A percentile compares a stretch with the other conserved stretches of the same genome.
Evolutionary conservation across 2,113 vertebrate species (phyloP).

Genomic region (Gulo gulo): DNA sequence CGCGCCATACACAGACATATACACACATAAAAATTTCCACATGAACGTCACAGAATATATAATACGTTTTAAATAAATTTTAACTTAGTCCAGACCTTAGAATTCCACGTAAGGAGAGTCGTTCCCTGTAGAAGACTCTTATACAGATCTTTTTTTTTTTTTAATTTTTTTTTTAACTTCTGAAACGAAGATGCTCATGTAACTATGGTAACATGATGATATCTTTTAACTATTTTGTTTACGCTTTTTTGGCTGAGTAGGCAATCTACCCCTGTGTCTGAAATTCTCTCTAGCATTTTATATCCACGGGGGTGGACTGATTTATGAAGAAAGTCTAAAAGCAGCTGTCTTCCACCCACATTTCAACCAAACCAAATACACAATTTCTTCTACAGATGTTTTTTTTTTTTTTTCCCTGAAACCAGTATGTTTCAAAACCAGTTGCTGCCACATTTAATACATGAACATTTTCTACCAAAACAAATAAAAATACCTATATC

Average conservation of each 20-base stretch:
- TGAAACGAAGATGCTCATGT: slow-evolving; percentile 33
- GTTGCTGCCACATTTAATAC: neutral
- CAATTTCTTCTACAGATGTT: slow-evolving; percentile 48
- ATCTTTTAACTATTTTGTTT: slow-evolving; percentile 44
- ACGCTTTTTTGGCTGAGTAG: slow-evolving; percentile 33
- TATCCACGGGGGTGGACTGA: neutral
- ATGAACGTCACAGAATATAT: neutral
- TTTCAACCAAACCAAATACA: slow-evolving; percentile 36
- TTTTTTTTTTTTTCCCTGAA: neutral
- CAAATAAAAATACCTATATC: neutral
- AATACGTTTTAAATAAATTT: slow-evolving; percentile 25
- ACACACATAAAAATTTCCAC: slow-evolving; percentile 2
- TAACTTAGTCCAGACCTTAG: slow-evolving; percentile 18
- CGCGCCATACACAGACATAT: neutral
- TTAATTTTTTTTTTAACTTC: slow-evolving; percentile 6
- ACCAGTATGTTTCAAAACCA: slow-evolving; percentile 1
- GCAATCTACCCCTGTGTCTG: slow-evolving; percentile 9
- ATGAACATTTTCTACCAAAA: neutral
- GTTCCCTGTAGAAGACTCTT: neutral
- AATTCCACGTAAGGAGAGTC: neutral
- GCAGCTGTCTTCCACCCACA: neutral
- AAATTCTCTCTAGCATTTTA: neutral
- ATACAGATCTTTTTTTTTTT: neutral
- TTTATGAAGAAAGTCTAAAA: neutral
- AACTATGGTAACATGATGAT: slow-evolving; percentile 48